A percentile compares a stretch with the other conserved stretches of the same genome.
Evolutionary conservation across 2,797 vertebrate species (phyloP).

Genomic region (Mormyrus proboscirostris): DNA sequence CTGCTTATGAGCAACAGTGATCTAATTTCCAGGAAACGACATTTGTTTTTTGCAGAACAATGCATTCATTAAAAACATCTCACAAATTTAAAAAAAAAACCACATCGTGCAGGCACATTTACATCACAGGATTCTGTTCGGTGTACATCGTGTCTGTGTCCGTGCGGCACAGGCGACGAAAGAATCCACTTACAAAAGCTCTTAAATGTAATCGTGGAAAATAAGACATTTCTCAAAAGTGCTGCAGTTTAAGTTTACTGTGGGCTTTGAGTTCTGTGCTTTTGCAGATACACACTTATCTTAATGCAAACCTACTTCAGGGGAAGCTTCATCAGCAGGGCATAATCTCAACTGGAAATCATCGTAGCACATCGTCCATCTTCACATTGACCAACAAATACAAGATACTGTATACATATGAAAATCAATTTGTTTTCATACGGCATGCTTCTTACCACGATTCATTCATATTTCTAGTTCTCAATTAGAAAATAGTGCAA

Average conservation of each 20-base stretch:
- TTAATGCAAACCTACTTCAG: neutral
- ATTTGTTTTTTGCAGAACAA: conserved; percentile 44
- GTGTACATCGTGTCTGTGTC: neutral
- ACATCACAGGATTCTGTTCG: conserved; percentile 32
- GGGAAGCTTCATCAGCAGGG: neutral
- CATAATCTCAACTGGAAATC: conserved; percentile 8
- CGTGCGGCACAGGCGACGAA: neutral
- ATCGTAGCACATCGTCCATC: neutral
- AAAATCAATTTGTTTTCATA: neutral
- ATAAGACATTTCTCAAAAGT: neutral
- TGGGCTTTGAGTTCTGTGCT: neutral
- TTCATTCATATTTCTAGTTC: neutral
- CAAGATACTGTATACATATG: neutral
- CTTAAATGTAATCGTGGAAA: neutral
- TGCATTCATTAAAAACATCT: conserved; percentile 45
- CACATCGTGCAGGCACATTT: conserved; percentile 32
- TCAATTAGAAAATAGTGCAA: neutral
- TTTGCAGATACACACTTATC: neutral
- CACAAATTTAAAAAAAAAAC: conserved; percentile 39
- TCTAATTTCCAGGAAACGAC: conserved; percentile 52
- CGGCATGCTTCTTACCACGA: neutral
- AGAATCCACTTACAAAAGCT: neutral
- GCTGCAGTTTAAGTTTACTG: neutral
- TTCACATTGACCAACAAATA: neutral
- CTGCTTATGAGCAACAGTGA: conserved; percentile 31